Percentiles rank a stretch among this genome's conserved stretches.
These are phyloP conservation scores for Drosophila melanogaster DNA, from an alignment of 1,140 invertebrate species.

Conservation along the genomic window DNA sequence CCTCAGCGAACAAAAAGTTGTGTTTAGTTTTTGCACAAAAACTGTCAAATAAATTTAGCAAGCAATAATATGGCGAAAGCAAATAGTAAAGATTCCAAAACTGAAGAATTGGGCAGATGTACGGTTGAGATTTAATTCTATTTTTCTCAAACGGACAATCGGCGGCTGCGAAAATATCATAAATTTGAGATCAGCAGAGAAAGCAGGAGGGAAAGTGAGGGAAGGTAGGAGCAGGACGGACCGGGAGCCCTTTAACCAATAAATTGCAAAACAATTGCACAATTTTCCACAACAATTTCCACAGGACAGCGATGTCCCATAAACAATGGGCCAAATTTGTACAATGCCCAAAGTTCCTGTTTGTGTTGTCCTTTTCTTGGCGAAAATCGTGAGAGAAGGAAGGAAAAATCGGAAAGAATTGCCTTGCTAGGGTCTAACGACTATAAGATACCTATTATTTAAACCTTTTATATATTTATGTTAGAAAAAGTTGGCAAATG, in stretches of 20 bases:
- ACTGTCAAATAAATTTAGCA: slow-evolving; percentile 49
- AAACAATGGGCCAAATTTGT: slow-evolving; percentile 75
- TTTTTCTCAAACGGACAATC: slow-evolving; percentile 24
- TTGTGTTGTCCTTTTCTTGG: slow-evolving; percentile 77
- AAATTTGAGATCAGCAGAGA: slow-evolving; percentile 46
- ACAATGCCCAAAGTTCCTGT: slow-evolving; percentile 46
- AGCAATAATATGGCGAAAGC: no score
- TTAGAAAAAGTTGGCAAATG: no score
- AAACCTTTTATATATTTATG: no score
- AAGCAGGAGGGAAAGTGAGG: slow-evolving; percentile 7
- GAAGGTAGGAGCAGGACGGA: background rate
- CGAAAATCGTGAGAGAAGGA: slow-evolving; percentile 44
- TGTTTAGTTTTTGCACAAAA: slow-evolving; percentile 7
- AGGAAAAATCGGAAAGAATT: background rate
- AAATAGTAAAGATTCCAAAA: slow-evolving; percentile 12
- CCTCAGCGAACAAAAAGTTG: background rate
- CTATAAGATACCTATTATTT: background rate
- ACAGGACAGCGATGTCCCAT: slow-evolving; percentile 58
- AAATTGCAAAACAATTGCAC: slow-evolving; percentile 83
- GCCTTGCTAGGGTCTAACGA: background rate
- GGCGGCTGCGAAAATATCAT: slow-evolving; percentile 49
- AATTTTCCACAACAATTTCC: slow-evolving; percentile 81
- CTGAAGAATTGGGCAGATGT: slow-evolving; percentile 28
- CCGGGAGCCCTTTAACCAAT: slow-evolving; percentile 69
- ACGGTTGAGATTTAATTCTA: slow-evolving; percentile 19